Evolutionary conservation across 35 echinoderm and acorn worm species (phyloP).

Genomic region (Acanthaster planci): DNA sequence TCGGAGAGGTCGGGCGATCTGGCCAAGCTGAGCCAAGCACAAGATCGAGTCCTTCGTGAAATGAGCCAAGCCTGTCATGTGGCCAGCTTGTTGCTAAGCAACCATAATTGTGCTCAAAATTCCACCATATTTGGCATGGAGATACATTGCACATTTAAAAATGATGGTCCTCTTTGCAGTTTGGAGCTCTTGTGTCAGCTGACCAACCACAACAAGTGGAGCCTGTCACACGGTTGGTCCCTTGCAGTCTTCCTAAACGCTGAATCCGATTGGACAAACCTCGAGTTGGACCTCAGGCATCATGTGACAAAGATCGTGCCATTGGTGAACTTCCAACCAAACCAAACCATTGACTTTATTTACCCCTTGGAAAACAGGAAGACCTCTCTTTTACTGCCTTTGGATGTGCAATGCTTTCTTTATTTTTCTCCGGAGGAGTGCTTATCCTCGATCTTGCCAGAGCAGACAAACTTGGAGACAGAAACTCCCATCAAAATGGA

Average conservation of each 20-base stretch:
- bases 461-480: neutral
- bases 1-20: neutral
- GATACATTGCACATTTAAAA: neutral
- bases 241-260: neutral
- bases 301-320: slow-evolving; percentile 25
- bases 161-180: slow-evolving; percentile 9
- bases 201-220: slow-evolving; percentile 7
- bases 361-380: neutral
- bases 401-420: neutral
- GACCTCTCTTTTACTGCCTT: neutral
- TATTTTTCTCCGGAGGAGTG: slow-evolving; percentile 3
- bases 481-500: neutral
- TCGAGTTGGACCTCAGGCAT: neutral
- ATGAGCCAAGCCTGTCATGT: slow-evolving; percentile 26
- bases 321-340: slow-evolving; percentile 17
- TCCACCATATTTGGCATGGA: neutral
- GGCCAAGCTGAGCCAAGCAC: neutral
- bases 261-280: neutral
- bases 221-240: slow-evolving; percentile 35
- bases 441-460: neutral
- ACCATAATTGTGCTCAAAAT: neutral
- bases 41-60: slow-evolving; percentile 7
- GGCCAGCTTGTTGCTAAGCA: neutral
- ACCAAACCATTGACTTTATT: neutral
- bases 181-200: slow-evolving; percentile 7